A percentile compares a stretch with the other conserved stretches of the same genome.
phyloP scores from a whole-genome alignment of 2,113 vertebrate species.

The Fregata magnificens region DNA sequence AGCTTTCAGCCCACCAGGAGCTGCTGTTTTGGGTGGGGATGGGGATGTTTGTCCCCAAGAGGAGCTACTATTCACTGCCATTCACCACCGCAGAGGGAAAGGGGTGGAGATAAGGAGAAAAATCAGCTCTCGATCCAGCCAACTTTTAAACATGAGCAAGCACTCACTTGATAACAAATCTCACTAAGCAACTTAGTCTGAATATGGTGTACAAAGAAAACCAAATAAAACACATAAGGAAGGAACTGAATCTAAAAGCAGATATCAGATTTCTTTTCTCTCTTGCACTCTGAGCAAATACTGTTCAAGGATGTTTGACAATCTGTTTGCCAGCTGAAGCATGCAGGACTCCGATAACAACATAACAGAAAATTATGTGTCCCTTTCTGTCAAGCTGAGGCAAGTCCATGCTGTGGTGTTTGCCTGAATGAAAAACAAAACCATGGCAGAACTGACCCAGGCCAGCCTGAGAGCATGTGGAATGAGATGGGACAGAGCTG shows the following conservation, averaged over 20 bases:
- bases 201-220: not conserved
- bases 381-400: not conserved
- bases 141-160: not conserved
- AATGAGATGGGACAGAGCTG: not conserved
- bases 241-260: not conserved
- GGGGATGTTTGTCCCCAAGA: not conserved
- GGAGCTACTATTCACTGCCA: not conserved
- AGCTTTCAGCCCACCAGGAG: not conserved
- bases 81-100: not conserved
- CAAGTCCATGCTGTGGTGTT: not conserved
- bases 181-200: not conserved
- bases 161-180: not conserved
- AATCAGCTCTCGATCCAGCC: not conserved
- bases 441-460: not conserved
- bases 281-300: not conserved
- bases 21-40: not conserved
- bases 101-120: not conserved
- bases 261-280: not conserved
- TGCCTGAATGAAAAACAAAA: not conserved
- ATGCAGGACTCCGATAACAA: not conserved
- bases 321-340: slow-evolving; percentile 11
- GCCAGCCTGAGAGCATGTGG: not conserved
- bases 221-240: not conserved
- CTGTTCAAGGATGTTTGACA: not conserved
- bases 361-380: not conserved